These are phyloP conservation scores for Amphipyra berbera DNA, from an alignment of 2,888 invertebrate genomes.

Conservation along the genomic window DNA sequence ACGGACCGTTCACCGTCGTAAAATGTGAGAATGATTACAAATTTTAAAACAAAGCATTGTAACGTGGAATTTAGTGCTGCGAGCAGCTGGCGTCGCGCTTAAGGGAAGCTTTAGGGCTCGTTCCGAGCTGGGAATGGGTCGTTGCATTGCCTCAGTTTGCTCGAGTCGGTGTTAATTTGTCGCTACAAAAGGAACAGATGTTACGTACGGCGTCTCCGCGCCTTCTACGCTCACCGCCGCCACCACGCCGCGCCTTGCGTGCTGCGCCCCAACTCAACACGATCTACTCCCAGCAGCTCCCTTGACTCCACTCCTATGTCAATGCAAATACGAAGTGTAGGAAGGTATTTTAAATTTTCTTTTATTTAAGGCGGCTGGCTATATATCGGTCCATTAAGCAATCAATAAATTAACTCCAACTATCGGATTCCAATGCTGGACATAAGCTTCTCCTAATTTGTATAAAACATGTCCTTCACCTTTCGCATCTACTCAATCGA, in stretches of 20 bases:
- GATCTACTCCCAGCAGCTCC: conserved; percentile 12
- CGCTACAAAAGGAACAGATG: conserved; percentile 85
- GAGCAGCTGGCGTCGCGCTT: conserved; percentile 83
- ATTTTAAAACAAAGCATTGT: conserved; percentile 89
- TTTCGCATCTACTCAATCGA: no score
- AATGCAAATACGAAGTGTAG: conserved; percentile 6
- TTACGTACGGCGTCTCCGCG: conserved; percentile 66
- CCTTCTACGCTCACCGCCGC: conserved; percentile 36
- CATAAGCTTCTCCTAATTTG: no score
- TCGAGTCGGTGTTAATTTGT: conserved; percentile 85
- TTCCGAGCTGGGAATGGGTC: conserved; percentile 79
- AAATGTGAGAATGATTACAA: conserved; percentile 90
- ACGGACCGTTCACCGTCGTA: conserved; percentile 88
- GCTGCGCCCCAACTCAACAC: conserved; percentile 39
- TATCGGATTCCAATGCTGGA: no score
- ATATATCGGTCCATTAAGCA: no score
- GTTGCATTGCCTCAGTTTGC: conserved; percentile 82
- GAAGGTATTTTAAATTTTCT: neutral
- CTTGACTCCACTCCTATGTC: neutral
- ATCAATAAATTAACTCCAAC: no score
- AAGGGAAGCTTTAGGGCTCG: conserved; percentile 85
- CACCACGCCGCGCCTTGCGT: conserved; percentile 58
- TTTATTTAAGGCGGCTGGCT: no score
- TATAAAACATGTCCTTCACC: no score
- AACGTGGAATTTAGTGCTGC: conserved; percentile 86